A percentile compares a stretch with the other conserved stretches of the same genome.
phyloP scores from a whole-genome alignment of 2,797 vertebrate genomes.

The Melanotaenia nigrans region DNA sequence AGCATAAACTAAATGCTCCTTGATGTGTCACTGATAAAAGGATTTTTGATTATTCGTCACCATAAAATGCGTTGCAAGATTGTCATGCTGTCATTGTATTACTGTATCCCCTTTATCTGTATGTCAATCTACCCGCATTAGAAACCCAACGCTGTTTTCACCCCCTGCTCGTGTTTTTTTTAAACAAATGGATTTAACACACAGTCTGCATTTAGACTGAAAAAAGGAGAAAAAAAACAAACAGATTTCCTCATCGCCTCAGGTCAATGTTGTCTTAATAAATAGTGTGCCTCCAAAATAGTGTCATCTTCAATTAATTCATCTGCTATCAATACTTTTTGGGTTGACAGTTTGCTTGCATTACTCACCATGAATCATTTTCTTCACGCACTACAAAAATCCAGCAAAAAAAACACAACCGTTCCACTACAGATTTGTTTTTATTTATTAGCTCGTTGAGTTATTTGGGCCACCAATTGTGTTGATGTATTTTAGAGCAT shows the following conservation, averaged over 20 bases:
- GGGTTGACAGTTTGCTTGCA: constrained; percentile 58
- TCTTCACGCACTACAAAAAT: constrained; percentile 39
- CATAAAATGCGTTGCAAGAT: constrained; percentile 79
- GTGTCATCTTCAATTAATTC: constrained; percentile 77
- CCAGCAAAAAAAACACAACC: constrained; percentile 21
- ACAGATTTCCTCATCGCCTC: constrained; percentile 76
- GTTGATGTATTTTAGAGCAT: too few relatives aligned
- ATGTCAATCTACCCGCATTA: constrained; percentile 79
- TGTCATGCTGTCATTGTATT: constrained; percentile 81
- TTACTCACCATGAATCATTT: constrained; percentile 59
- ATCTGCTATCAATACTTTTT: constrained; percentile 63
- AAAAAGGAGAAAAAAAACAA: constrained; percentile 15
- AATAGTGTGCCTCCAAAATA: constrained; percentile 72
- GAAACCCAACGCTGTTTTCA: constrained; percentile 65
- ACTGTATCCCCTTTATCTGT: constrained; percentile 79
- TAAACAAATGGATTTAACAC: constrained; percentile 77
- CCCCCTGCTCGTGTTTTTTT: constrained; percentile 53
- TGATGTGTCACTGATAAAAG: constrained; percentile 86
- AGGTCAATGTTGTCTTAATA: constrained; percentile 75
- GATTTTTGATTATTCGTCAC: constrained; percentile 84
- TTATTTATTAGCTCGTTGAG: constrained; percentile 10
- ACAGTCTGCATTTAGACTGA: constrained; percentile 74
- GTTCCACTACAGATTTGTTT: constrained; percentile 4
- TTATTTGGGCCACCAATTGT: too few relatives aligned
- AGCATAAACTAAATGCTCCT: constrained; percentile 82